Conservation (phyloP, 1,140 invertebrate species). For the Leptinotarsa undecemlineata region DNA sequence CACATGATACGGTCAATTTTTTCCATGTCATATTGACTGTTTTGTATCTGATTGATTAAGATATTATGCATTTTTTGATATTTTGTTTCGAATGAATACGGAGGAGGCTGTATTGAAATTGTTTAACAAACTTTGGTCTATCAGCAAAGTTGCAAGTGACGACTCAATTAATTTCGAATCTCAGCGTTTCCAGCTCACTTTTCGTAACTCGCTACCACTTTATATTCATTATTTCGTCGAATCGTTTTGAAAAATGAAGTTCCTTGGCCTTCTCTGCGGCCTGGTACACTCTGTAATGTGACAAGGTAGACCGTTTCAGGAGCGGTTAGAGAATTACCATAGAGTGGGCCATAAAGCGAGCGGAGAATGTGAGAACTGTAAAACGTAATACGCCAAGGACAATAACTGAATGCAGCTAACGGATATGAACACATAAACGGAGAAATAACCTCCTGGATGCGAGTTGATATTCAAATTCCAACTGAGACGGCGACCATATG, state of each 20-base stretch:
- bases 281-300: constrained; percentile 22
- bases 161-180: too few relatives aligned
- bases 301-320: constrained; percentile 30
- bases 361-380: constrained; percentile 37
- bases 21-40: too few relatives aligned
- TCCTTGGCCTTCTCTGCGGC: not conserved
- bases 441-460: constrained; percentile 40
- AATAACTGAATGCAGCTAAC: constrained; percentile 47
- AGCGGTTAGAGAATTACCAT: constrained; percentile 32
- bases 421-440: constrained; percentile 48
- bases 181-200: too few relatives aligned
- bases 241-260: not conserved
- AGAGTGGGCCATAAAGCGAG: constrained; percentile 23
- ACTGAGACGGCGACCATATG: constrained; percentile 32
- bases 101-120: too few relatives aligned
- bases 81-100: too few relatives aligned
- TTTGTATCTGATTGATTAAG: too few relatives aligned
- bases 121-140: too few relatives aligned
- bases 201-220: too few relatives aligned
- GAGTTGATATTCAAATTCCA: constrained; percentile 41
- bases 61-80: too few relatives aligned
- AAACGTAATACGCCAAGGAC: constrained; percentile 46
- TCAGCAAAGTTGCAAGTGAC: too few relatives aligned
- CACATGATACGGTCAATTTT: too few relatives aligned
- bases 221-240: too few relatives aligned